A percentile compares a stretch with the other conserved stretches of the same genome.
These are phyloP conservation scores for Cinclus mexicanus DNA, from an alignment of 2,113 vertebrate species.

Conservation along the genomic window DNA sequence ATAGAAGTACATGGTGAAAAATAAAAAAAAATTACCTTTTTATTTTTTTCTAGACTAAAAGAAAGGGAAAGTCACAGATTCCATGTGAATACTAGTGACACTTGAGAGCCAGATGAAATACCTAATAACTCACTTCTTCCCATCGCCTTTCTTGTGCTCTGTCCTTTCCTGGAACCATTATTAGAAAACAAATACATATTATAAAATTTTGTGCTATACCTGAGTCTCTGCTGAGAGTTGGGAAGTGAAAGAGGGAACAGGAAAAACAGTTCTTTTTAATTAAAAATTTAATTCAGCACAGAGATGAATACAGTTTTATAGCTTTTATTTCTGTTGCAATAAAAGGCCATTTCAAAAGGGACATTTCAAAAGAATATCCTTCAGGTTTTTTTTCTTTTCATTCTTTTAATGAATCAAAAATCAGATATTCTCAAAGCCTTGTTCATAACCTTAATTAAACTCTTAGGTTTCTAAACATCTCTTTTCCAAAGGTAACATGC, in stretches of 20 bases:
- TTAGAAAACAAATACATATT: background rate
- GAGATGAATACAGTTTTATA: background rate
- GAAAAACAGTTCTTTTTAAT: background rate
- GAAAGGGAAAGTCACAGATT: background rate
- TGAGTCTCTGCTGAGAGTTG: background rate
- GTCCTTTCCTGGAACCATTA: background rate
- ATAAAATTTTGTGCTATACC: background rate
- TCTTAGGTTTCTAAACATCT: background rate
- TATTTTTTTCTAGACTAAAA: background rate
- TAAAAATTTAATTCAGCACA: background rate
- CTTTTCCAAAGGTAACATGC: background rate
- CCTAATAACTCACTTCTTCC: background rate
- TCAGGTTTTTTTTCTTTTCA: background rate
- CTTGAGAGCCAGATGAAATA: background rate
- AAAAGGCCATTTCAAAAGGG: accelerated
- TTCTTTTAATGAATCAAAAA: background rate
- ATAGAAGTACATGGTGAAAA: background rate
- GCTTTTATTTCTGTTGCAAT: background rate
- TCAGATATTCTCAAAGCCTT: background rate
- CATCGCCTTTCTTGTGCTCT: background rate
- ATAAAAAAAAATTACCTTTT: background rate
- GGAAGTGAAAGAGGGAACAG: background rate
- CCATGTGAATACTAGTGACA: background rate
- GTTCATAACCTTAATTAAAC: background rate
- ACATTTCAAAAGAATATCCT: background rate